Evolutionary conservation across 2,888 invertebrate species (phyloP), one percentile per base, ranked within the genome.

Genomic region (Drosophila ustulata): DNA sequence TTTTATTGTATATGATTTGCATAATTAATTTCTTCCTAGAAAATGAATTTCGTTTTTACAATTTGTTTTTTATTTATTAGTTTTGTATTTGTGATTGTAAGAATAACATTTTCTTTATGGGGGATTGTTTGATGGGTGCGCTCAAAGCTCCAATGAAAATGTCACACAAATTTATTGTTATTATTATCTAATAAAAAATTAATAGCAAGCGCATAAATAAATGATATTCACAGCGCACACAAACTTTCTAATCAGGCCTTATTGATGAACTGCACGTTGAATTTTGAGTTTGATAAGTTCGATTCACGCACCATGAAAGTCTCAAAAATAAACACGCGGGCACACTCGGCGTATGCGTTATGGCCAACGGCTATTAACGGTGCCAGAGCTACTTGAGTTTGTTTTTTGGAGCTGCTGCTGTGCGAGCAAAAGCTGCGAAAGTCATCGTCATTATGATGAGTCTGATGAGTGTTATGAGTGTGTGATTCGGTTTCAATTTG

Each of bases 221-320:
- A 49, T 51, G 2, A 50, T 72, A 68, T 56, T 49, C 58, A 56
- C 39, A 39, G 65, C 63, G 61, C 67, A 66, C 59, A 66, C 56
- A 56, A 65, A 85, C 89, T 85, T 85, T 89, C 85, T 80, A 88
- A 82, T 89, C 86, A 50, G 61, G 66, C 59, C 57, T 66, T 68
- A 76, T 75, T 88, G 84, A 83, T 77, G 71, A 77, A 71, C 74
- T 80, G 62, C 70, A 62, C 66, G 65, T 66, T 65, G 65, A 71
- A 66, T 75, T 26, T 51, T 52, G 45, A 61, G 53, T 47, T 62
- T 75, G 56, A 75, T 75, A 69, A 75, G 59, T 70, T 61, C 34
- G 57, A 23, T 68, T 55, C 63, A 56, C 57, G 58, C 55, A 62
- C 34, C 26, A 34, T 52, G 52, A 61, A 52, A 61, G 49, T 45